phyloP scores from a whole-genome alignment of 2,113 vertebrate species.

The Upupa epops region DNA sequence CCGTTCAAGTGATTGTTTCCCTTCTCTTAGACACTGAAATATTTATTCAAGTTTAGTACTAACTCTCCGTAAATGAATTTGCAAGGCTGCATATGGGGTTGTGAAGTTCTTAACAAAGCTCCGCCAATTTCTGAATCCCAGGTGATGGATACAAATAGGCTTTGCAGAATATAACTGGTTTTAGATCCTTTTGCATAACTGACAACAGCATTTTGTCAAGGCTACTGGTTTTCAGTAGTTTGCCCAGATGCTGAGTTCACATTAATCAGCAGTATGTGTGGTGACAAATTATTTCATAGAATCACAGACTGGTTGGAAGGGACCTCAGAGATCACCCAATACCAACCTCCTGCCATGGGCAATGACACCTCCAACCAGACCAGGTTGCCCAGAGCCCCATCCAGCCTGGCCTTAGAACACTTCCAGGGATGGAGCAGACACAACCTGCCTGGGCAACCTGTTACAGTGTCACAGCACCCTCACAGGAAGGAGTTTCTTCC shows the following conservation, averaged over 20 bases:
- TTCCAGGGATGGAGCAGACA: too few species aligned
- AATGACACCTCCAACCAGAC: too few species aligned
- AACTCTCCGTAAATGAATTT: neutral
- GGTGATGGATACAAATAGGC: neutral
- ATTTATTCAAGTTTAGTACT: neutral
- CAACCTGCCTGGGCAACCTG: too few species aligned
- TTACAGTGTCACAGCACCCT: too few species aligned
- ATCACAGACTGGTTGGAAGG: too few species aligned
- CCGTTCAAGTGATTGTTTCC: neutral
- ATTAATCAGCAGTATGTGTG: neutral
- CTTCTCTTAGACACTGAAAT: neutral
- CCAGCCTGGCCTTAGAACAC: too few species aligned
- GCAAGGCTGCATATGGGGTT: neutral
- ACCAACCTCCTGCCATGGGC: too few species aligned
- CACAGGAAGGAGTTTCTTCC: too few species aligned
- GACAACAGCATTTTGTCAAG: neutral
- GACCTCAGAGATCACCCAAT: too few species aligned
- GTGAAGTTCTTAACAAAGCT: neutral
- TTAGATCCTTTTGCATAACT: neutral
- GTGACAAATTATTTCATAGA: too few species aligned
- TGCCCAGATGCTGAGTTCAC: neutral
- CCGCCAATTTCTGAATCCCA: neutral
- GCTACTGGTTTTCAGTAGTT: neutral
- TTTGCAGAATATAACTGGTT: neutral
- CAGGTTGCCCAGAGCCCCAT: too few species aligned